These are phyloP conservation scores for Cheilosia vernalis DNA, from an alignment of 2,888 invertebrate species.

Conservation along the genomic window DNA sequence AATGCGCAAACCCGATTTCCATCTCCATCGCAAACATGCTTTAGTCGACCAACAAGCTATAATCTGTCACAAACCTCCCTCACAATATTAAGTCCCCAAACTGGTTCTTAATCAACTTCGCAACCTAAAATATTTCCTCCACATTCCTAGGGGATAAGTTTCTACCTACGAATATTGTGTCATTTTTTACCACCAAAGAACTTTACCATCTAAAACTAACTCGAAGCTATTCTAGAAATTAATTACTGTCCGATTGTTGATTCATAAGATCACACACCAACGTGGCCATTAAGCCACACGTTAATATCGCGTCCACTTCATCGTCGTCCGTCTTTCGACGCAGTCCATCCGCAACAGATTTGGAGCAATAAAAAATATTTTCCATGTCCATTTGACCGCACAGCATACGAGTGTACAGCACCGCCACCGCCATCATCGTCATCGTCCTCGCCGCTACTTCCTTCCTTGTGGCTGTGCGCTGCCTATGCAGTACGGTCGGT, in stretches of 20 bases:
- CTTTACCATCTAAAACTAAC: constrained; percentile 31
- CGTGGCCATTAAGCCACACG: constrained; percentile 67
- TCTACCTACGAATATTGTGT: constrained; percentile 4
- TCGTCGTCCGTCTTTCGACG: constrained; percentile 42
- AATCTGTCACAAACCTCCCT: too few relatives aligned
- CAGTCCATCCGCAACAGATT: constrained; percentile 65
- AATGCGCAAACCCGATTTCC: too few relatives aligned
- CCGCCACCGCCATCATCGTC: constrained; percentile 42
- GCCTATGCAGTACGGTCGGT: constrained; percentile 35
- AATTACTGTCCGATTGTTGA: constrained; percentile 72
- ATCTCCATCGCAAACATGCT: too few relatives aligned
- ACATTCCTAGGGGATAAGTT: constrained; percentile 21
- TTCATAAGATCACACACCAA: constrained; percentile 73
- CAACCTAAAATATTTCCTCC: constrained; percentile 26
- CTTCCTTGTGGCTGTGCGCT: constrained; percentile 41
- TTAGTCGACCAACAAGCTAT: too few relatives aligned
- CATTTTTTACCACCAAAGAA: constrained; percentile 15
- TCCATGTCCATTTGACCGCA: constrained; percentile 59
- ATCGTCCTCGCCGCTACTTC: constrained; percentile 27
- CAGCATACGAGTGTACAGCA: constrained; percentile 31
- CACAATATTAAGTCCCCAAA: neutral
- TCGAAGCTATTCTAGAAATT: constrained; percentile 57
- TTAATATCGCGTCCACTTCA: constrained; percentile 66
- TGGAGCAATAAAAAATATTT: constrained; percentile 72
- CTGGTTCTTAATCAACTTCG: constrained; percentile 24